Conservation (phyloP, 2,797 vertebrate genomes). For the Muscicapa striata region DNA sequence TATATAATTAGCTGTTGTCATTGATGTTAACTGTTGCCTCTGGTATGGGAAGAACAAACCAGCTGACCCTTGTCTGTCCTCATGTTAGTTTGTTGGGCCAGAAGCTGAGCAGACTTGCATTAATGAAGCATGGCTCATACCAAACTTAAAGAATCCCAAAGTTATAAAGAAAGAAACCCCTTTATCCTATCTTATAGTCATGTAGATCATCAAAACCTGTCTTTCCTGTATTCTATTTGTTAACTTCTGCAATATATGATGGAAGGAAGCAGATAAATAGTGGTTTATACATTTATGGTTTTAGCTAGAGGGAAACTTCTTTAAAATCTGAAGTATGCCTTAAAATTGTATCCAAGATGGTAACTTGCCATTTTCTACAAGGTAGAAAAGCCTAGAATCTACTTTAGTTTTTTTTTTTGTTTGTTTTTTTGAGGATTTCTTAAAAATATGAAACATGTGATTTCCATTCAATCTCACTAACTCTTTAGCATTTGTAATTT, state of each 20-base stretch:
- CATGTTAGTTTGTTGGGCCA: background rate
- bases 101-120: background rate
- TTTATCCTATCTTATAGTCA: background rate
- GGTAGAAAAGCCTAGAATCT: background rate
- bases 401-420: background rate
- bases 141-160: background rate
- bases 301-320: background rate
- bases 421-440: background rate
- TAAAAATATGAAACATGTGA: background rate
- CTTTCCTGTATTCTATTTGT: background rate
- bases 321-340: background rate
- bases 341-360: background rate
- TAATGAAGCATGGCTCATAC: background rate
- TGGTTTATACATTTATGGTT: background rate
- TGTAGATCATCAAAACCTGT: background rate
- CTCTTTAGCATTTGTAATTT: background rate
- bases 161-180: background rate
- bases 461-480: background rate
- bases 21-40: background rate
- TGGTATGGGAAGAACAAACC: background rate
- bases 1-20: background rate
- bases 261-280: background rate
- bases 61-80: background rate
- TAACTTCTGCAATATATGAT: background rate
- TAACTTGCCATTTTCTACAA: background rate